phyloP scores from a whole-genome alignment of 2,797 vertebrate genomes.

The Hemibagrus guttatus region DNA sequence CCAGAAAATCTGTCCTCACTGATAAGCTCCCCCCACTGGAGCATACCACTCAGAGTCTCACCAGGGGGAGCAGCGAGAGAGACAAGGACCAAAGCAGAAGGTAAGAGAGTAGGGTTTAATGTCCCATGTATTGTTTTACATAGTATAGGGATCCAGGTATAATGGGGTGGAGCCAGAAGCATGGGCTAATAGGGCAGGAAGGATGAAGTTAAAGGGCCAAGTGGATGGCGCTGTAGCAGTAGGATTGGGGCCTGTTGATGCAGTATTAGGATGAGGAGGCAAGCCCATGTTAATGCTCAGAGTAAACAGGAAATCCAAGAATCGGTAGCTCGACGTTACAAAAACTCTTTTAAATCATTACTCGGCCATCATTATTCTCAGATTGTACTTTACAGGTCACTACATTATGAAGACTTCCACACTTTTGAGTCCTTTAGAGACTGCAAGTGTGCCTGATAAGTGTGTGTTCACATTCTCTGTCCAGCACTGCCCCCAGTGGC shows the following conservation, averaged over 20 bases:
- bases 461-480: constrained; percentile 8
- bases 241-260: not conserved
- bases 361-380: not conserved
- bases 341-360: not conserved
- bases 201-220: not conserved
- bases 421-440: too few species aligned
- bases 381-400: not conserved
- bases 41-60: constrained; percentile 55
- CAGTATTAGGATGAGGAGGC: too few species aligned
- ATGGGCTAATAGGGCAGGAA: not conserved
- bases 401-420: not conserved
- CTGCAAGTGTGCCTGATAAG: not conserved
- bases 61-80: constrained; percentile 58
- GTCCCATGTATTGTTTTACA: not conserved
- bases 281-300: not conserved
- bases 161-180: not conserved
- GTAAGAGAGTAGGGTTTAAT: constrained; percentile 54
- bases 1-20: constrained; percentile 69
- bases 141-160: not conserved
- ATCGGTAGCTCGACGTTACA: not conserved
- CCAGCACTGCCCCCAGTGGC: constrained; percentile 49
- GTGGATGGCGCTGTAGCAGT: not conserved
- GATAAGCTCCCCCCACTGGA: constrained; percentile 21
- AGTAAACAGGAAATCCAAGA: not conserved
- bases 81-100: constrained; percentile 67